Percentiles rank a stretch among this genome's conserved stretches.
Evolutionary conservation across 30 jellyfish, hydroid and myxozoan genomes (phyloP).

Genomic region (Aurelia aurita complex sp. Pacific): DNA sequence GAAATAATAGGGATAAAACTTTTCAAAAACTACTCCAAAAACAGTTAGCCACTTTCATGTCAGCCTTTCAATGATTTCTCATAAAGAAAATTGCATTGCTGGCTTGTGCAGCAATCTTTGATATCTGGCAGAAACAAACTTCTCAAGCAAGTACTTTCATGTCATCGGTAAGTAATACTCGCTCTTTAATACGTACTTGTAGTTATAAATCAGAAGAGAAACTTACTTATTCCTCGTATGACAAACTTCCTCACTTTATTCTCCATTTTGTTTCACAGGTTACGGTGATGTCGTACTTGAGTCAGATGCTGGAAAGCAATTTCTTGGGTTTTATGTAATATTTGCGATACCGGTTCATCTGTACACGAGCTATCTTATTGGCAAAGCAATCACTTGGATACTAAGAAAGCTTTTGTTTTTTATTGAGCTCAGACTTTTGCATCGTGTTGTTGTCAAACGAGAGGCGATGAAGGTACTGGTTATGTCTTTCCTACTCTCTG

Average conservation of each 20-base stretch:
- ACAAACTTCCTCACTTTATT: background rate
- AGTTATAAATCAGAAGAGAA: background rate
- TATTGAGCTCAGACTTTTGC: conserved; percentile 11
- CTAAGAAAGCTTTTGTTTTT: conserved; percentile 1
- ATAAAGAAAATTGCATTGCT: too few relatives aligned
- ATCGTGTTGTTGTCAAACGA: background rate
- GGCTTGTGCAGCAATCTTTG: too few relatives aligned
- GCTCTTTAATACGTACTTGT: too few relatives aligned
- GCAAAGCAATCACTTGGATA: conserved; percentile 13
- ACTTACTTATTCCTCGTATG: background rate
- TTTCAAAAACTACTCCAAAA: too few relatives aligned
- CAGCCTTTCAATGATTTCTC: too few relatives aligned
- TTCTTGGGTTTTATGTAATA: conserved; percentile 10
- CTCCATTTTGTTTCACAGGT: conserved; percentile 2
- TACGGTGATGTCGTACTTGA: conserved; percentile 42
- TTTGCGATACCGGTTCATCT: conserved; percentile 45
- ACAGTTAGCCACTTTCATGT: too few relatives aligned
- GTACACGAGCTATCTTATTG: conserved; percentile 42
- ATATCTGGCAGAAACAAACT: too few relatives aligned
- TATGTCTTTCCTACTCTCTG: conserved; percentile 2
- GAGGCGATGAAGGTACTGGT: conserved; percentile 11
- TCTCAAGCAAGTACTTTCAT: too few relatives aligned
- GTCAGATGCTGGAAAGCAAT: conserved; percentile 26
- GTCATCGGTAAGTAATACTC: too few relatives aligned
- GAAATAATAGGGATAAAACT: too few relatives aligned